phyloP scores from a whole-genome alignment of 2,888 invertebrate species.

The Ommatoiulus sabulosus region DNA sequence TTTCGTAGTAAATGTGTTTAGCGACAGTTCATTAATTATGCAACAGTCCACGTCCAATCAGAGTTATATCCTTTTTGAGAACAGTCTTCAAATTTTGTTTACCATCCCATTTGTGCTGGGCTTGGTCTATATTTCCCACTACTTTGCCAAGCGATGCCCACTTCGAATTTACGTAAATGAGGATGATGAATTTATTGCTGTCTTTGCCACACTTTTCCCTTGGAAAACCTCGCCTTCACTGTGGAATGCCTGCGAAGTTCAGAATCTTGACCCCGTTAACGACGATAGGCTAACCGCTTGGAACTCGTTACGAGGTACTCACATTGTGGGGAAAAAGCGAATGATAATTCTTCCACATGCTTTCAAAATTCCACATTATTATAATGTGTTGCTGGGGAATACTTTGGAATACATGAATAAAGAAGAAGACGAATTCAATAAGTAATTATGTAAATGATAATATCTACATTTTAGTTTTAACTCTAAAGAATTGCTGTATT shows the following conservation, averaged over 20 bases:
- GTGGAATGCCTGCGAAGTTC: not conserved
- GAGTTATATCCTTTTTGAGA: not conserved
- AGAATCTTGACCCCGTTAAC: not conserved
- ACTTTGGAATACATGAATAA: constrained; percentile 29
- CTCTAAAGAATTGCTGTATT: not conserved
- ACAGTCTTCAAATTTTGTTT: not conserved
- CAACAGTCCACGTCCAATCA: not conserved
- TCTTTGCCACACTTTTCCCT: constrained; percentile 29
- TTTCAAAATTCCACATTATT: constrained; percentile 48
- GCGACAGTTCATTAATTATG: not conserved
- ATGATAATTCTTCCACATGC: constrained; percentile 18
- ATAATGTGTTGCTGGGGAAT: constrained; percentile 42
- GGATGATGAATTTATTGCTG: constrained; percentile 47
- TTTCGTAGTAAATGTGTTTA: not conserved
- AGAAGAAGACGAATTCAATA: not conserved
- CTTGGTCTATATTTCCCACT: not conserved
- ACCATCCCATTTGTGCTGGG: not conserved
- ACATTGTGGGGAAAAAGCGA: not conserved
- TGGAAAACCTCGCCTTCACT: not conserved
- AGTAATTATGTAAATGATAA: not conserved
- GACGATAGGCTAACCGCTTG: not conserved
- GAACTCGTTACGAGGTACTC: not conserved
- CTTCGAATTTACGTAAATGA: constrained; percentile 49
- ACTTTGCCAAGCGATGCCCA: constrained; percentile 10
- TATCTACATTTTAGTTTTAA: not conserved